Percentiles rank a stretch among this genome's conserved stretches.
Conservation (phyloP, 2,888 invertebrate species). For the Drosophila eohydei region DNA sequence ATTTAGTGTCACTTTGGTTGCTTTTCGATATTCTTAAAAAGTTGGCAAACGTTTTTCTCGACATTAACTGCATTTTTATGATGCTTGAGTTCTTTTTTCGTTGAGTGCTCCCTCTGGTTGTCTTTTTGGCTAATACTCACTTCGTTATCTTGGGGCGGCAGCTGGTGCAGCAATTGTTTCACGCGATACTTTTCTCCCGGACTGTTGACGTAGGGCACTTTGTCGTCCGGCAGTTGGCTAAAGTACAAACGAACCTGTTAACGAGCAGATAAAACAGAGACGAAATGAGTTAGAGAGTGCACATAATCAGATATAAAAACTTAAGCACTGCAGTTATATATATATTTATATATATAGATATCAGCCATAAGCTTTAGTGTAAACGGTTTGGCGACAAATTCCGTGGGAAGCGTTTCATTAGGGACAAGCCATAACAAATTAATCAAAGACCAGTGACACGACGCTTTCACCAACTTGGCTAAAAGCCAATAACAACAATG, state of each 20-base stretch:
- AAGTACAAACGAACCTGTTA: slow-evolving; percentile 98
- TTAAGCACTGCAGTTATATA: slow-evolving; percentile 28
- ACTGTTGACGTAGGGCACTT: slow-evolving; percentile 98
- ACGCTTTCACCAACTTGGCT: slow-evolving; percentile 56
- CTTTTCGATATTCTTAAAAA: slow-evolving; percentile 16
- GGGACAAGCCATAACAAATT: slow-evolving; percentile 46
- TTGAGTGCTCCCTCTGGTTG: slow-evolving; percentile 23
- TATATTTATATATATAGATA: slow-evolving; percentile 22
- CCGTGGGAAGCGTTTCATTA: slow-evolving; percentile 28
- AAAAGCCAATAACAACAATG: slow-evolving; percentile 22
- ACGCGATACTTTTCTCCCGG: slow-evolving; percentile 97
- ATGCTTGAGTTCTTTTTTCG: slow-evolving; percentile 18
- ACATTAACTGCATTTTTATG: slow-evolving; percentile 62
- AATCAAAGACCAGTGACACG: slow-evolving; percentile 47
- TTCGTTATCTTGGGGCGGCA: slow-evolving; percentile 99
- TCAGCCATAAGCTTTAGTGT: slow-evolving; percentile 26
- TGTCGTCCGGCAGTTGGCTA: slow-evolving; percentile 97
- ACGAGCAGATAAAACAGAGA: slow-evolving; percentile 22
- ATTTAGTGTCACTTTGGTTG: slow-evolving; percentile 23
- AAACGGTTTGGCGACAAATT: slow-evolving; percentile 30
- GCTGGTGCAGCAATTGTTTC: slow-evolving; percentile 96
- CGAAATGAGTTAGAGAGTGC: slow-evolving; percentile 2
- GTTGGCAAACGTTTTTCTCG: slow-evolving; percentile 2
- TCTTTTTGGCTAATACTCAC: slow-evolving; percentile 83
- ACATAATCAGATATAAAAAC: slow-evolving; percentile 27